Conservation (phyloP, 2,797 vertebrate species). For the Pseudochirops cupreus region DNA sequence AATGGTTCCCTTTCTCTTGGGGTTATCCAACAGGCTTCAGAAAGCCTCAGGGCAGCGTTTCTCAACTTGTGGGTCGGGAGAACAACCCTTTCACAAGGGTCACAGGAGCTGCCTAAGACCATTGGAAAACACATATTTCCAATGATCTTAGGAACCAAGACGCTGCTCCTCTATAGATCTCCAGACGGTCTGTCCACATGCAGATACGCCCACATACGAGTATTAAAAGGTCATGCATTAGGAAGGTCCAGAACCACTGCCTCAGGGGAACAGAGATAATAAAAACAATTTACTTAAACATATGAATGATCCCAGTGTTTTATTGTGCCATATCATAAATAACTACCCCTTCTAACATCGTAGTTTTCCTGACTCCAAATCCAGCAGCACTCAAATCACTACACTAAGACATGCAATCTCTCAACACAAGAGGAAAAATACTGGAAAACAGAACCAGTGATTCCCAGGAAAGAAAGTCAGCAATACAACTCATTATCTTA, state of each 20-base stretch:
- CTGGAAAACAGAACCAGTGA: background rate
- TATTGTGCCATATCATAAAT: background rate
- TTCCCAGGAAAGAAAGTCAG: background rate
- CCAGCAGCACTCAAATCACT: background rate
- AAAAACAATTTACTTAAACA: background rate
- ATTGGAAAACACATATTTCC: no score
- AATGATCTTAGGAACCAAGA: no score
- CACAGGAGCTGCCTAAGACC: no score
- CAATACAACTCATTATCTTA: background rate
- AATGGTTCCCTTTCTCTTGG: background rate
- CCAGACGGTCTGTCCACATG: no score
- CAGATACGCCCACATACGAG: no score
- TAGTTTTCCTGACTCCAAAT: background rate
- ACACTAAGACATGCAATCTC: background rate
- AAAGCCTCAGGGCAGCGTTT: background rate
- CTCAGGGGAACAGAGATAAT: background rate
- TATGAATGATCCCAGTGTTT: background rate
- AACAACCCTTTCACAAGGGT: no score
- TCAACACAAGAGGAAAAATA: background rate
- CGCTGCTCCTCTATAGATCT: no score
- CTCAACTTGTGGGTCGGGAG: no score
- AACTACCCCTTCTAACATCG: background rate
- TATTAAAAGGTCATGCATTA: no score
- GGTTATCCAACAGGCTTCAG: background rate
- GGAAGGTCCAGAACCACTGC: background rate